Evolutionary conservation across 2,113 vertebrate species (phyloP).

Genomic region (Mus spicilegus): DNA sequence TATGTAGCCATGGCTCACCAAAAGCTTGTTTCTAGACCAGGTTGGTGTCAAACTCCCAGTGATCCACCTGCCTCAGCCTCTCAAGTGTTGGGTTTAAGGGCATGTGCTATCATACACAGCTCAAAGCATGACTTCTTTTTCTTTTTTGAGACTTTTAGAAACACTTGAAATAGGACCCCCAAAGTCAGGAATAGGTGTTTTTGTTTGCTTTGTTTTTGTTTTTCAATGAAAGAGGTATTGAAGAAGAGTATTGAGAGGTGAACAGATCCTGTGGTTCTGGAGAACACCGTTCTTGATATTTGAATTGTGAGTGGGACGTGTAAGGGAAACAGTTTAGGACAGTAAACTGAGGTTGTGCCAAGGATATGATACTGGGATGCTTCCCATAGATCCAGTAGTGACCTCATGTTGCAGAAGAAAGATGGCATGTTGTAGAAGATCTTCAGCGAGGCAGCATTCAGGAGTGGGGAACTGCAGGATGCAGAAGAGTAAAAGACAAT

Average conservation of each 20-base stretch:
- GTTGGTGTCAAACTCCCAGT: background rate
- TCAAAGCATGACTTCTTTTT: background rate
- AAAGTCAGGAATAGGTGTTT: background rate
- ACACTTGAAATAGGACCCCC: background rate
- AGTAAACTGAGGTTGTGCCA: background rate
- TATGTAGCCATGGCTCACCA: background rate
- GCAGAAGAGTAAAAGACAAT: background rate
- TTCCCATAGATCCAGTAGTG: background rate
- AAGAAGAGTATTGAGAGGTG: background rate
- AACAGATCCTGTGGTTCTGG: background rate
- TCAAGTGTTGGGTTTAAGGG: background rate
- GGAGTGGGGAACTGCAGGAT: background rate
- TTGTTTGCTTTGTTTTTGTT: background rate
- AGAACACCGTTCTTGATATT: background rate
- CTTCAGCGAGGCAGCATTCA: background rate
- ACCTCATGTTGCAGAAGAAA: background rate
- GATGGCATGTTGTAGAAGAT: background rate
- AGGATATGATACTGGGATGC: background rate
- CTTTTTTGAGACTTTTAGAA: background rate
- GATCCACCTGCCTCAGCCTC: background rate
- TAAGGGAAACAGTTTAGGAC: background rate
- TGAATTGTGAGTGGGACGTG: background rate
- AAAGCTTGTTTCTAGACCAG: background rate
- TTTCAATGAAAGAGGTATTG: background rate
- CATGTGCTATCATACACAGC: background rate